These are phyloP conservation scores for Styela plicata DNA, from an alignment of 23 tunicate genomes.

Conservation along the genomic window DNA sequence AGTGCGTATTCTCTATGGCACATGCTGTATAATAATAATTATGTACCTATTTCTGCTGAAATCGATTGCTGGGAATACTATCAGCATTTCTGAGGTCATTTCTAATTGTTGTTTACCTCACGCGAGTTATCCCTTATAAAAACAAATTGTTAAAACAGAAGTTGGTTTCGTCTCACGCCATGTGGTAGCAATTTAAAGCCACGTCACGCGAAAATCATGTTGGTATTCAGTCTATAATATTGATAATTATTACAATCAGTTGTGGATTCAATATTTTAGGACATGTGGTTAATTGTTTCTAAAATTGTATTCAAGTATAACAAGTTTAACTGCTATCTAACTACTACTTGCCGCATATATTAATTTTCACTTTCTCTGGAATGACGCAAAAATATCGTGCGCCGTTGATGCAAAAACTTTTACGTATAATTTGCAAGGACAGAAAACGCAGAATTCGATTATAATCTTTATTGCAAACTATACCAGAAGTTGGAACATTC, in stretches of 20 bases:
- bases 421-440: too few species aligned
- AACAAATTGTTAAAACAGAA: neutral
- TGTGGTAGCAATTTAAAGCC: neutral
- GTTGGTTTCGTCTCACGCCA: neutral
- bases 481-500: too few species aligned
- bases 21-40: too few species aligned
- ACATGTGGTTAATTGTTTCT: too few species aligned
- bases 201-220: neutral
- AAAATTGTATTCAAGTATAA: neutral
- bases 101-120: neutral
- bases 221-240: neutral
- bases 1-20: too few species aligned
- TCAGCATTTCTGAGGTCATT: neutral
- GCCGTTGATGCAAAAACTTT: too few species aligned
- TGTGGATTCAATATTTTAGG: neutral
- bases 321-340: neutral
- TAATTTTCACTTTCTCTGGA: neutral
- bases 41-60: too few species aligned
- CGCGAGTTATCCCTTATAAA: neutral
- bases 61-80: too few species aligned
- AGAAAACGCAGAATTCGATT: too few species aligned
- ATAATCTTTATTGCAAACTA: too few species aligned
- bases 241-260: neutral
- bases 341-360: too few species aligned
- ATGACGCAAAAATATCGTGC: too few species aligned